Conservation (phyloP, 2,113 vertebrate species). For the Protobothrops flavoviridis region DNA sequence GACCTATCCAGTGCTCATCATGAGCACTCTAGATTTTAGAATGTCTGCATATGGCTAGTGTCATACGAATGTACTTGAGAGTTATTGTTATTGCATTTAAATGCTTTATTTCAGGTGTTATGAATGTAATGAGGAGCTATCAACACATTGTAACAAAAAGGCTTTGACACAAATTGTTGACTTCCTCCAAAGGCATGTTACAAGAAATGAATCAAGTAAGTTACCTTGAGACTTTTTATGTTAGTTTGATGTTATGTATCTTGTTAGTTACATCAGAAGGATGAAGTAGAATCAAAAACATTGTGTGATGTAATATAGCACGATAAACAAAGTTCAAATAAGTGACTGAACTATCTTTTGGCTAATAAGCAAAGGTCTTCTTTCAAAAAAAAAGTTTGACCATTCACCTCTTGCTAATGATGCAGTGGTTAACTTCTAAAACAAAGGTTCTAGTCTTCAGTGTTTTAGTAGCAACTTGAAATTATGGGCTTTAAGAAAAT, state of each 20-base stretch:
- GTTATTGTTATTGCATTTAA: background rate
- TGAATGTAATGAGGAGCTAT: constrained; percentile 94
- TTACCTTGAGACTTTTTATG: constrained; percentile 26
- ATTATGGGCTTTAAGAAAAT: background rate
- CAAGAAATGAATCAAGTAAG: constrained; percentile 89
- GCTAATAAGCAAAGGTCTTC: background rate
- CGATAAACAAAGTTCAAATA: background rate
- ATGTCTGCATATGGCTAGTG: background rate
- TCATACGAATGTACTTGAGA: background rate
- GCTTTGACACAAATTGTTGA: constrained; percentile 92
- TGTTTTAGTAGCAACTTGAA: background rate
- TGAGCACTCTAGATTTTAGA: background rate
- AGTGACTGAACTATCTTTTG: background rate
- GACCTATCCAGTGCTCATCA: background rate
- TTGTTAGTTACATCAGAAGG: background rate
- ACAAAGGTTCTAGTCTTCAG: background rate
- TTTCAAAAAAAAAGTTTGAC: background rate
- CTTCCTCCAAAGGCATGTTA: constrained; percentile 92
- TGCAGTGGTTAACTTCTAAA: background rate
- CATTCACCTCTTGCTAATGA: background rate
- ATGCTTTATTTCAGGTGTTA: constrained; percentile 83
- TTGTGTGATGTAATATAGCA: background rate
- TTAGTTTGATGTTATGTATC: background rate
- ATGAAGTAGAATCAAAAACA: background rate
- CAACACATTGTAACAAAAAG: constrained; percentile 94